Percentiles rank a stretch among this genome's conserved stretches.
phyloP scores from a whole-genome alignment of 2,113 vertebrate species.

The Tringa solitaria region DNA sequence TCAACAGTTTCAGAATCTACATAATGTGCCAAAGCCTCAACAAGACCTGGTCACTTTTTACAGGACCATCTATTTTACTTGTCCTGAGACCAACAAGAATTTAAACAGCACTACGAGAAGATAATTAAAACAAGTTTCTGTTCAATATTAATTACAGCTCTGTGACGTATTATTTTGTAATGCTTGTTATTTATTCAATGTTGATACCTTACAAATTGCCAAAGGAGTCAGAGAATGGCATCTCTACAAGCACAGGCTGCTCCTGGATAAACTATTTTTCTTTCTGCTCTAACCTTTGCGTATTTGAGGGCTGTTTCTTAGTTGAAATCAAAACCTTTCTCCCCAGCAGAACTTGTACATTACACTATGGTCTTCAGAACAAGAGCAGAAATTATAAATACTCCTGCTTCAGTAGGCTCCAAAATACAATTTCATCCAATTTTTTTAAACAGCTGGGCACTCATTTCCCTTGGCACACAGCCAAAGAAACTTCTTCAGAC shows the following conservation, averaged over 20 bases:
- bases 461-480: fast-evolving
- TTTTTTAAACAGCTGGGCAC: not conserved
- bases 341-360: not conserved
- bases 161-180: not conserved
- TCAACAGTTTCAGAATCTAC: not conserved
- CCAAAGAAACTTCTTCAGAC: not conserved
- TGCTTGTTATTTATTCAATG: not conserved
- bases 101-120: not conserved
- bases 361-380: not conserved
- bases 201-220: not conserved
- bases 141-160: not conserved
- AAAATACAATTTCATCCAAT: not conserved
- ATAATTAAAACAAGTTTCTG: not conserved
- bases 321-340: not conserved
- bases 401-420: not conserved
- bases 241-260: not conserved
- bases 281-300: not conserved
- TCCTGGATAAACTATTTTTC: not conserved
- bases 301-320: not conserved
- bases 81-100: not conserved
- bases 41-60: not conserved
- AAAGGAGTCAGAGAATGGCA: not conserved
- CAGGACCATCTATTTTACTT: not conserved
- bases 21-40: not conserved
- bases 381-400: not conserved